These are phyloP conservation scores for Acipenser oxyrinchus DNA, from an alignment of 2,797 vertebrate species.

Conservation along the genomic window DNA sequence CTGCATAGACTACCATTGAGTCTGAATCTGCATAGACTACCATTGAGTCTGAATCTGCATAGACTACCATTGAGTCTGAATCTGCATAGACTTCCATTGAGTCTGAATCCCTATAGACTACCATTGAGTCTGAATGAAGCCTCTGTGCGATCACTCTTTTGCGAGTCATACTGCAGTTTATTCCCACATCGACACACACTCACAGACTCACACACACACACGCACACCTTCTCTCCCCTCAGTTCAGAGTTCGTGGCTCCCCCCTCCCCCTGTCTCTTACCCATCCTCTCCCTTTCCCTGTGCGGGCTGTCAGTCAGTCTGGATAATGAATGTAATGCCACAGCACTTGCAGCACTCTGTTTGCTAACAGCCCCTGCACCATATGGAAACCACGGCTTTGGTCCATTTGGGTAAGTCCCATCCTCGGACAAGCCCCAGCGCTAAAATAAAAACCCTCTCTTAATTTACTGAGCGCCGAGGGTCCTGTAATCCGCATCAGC, in stretches of 20 bases:
- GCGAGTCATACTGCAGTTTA: too few relatives aligned
- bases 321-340: constrained; percentile 54
- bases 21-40: too few relatives aligned
- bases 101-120: too few relatives aligned
- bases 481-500: too few relatives aligned
- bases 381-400: constrained; percentile 43
- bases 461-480: too few relatives aligned
- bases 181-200: not conserved
- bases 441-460: constrained; percentile 27
- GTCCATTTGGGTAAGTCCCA: constrained; percentile 48
- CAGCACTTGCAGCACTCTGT: constrained; percentile 50
- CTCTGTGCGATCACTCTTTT: too few relatives aligned
- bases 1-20: too few relatives aligned
- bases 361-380: constrained; percentile 48
- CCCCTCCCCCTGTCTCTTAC: constrained; percentile 49
- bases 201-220: not conserved
- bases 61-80: too few relatives aligned
- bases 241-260: constrained; percentile 43
- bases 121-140: too few relatives aligned
- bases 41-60: too few relatives aligned
- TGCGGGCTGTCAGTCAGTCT: constrained; percentile 38
- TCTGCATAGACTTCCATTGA: too few relatives aligned
- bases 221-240: constrained; percentile 20
- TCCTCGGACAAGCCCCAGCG: constrained; percentile 51
- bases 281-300: constrained; percentile 44